Percentiles rank a stretch among this genome's conserved stretches.
These are phyloP conservation scores for Rhea americana DNA, from an alignment of 2,113 vertebrate species.

Conservation along the genomic window DNA sequence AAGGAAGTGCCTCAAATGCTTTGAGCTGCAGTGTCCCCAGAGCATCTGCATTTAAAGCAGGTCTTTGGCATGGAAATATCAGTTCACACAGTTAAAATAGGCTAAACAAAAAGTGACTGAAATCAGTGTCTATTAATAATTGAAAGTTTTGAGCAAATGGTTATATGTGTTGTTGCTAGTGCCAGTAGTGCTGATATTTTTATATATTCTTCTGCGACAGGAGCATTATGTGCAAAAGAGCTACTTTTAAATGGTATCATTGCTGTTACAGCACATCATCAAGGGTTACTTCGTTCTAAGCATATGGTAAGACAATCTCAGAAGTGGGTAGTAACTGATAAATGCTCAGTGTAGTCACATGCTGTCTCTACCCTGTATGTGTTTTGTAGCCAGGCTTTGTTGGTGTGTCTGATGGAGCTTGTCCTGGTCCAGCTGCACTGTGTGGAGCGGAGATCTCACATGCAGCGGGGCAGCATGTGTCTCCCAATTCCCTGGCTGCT, in stretches of 20 bases:
- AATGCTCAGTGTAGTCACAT: neutral
- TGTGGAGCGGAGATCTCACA: neutral
- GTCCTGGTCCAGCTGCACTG: neutral
- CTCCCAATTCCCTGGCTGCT: neutral
- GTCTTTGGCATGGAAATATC: slow-evolving; percentile 46
- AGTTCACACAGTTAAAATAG: slow-evolving; percentile 49
- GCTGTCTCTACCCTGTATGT: neutral
- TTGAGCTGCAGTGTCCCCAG: slow-evolving; percentile 46
- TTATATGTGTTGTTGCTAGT: neutral
- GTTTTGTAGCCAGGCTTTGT: neutral
- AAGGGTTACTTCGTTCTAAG: slow-evolving; percentile 29
- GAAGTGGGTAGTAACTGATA: slow-evolving; percentile 27
- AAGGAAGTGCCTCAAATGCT: slow-evolving; percentile 52
- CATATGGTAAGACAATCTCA: slow-evolving; percentile 22
- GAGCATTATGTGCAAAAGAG: neutral
- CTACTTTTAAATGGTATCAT: slow-evolving; percentile 11
- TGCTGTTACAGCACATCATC: slow-evolving; percentile 16
- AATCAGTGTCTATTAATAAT: slow-evolving; percentile 12
- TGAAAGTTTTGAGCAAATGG: slow-evolving; percentile 4
- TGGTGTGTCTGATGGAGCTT: neutral
- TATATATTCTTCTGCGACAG: neutral
- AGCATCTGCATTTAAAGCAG: slow-evolving; percentile 60
- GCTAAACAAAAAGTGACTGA: slow-evolving; percentile 39
- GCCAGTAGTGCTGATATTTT: neutral
- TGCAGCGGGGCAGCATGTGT: neutral